Percentiles rank a stretch among this genome's conserved stretches.
These are phyloP conservation scores for Vanacampus margaritifer DNA, from an alignment of 2,113 vertebrate species.

Conservation along the genomic window DNA sequence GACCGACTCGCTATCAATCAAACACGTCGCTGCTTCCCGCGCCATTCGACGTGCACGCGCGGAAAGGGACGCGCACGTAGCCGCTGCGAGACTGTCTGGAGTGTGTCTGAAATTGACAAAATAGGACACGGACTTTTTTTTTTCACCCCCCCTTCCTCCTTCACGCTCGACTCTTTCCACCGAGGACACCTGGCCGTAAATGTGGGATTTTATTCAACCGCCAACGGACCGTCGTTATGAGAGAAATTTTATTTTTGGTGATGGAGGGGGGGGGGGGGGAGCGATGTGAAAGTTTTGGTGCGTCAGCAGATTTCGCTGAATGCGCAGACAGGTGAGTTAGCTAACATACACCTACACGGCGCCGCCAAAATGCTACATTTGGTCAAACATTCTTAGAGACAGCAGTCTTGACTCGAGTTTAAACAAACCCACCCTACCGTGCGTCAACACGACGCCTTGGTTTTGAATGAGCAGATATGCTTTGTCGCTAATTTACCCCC, in stretches of 20 bases:
- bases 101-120: conserved; percentile 76
- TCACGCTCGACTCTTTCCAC: conserved; percentile 61
- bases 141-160: conserved; percentile 53
- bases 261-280: background rate
- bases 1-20: conserved; percentile 49
- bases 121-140: conserved; percentile 67
- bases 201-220: background rate
- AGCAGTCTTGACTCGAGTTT: background rate
- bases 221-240: background rate
- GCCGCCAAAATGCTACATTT: background rate
- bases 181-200: conserved; percentile 43
- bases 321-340: conserved; percentile 12
- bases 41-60: conserved; percentile 70
- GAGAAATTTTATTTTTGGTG: background rate
- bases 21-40: conserved; percentile 53
- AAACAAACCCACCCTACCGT: background rate
- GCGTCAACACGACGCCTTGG: background rate
- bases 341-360: background rate
- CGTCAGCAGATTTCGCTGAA: conserved; percentile 2
- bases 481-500: background rate
- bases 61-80: conserved; percentile 62
- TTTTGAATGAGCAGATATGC: background rate
- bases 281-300: conserved; percentile 7
- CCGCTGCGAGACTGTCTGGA: conserved; percentile 74
- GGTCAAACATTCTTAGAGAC: background rate